Base-by-base conservation (phyloP, 2,888 invertebrate genomes). In the Polyommatus iphigenia region DNA sequence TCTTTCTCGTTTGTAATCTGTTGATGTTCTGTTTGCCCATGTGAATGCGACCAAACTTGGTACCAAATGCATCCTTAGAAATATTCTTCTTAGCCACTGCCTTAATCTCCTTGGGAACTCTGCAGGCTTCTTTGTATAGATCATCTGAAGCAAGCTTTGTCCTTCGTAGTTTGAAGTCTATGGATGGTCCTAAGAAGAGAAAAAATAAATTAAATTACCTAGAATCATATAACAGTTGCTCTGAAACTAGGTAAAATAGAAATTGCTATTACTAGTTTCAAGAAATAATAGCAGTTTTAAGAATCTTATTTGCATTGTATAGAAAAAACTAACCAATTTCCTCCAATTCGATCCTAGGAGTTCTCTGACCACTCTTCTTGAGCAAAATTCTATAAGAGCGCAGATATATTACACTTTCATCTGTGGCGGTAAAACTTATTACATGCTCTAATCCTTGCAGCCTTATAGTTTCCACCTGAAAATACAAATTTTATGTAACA, bases 371-470 rank as follows among this genome's bases (percentile, higher is more conserved):
- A 81, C 99, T 99, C 89, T 99, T 99, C 88, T 99, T 99, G 76
- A 99, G 89, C 76, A 95, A 85, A 81, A 98, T 96, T 90, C 97
- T 98, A 86, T 96, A 96, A 5, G 96, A 96, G 79, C 99, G 95
- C 83, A 99, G 88, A 80, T 96, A 95, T 80, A 99, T 96, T 83
- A 95, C 96, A 78, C 97, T 97, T 81, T 97, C 97, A 59, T 95
- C 94, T 3, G 96, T 95, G 4, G 97, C 97, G 62, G 98, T 98
- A 86, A 99, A 98, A 89, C 97, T 97, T 36, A 99, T 91, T 0
- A 97, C 97, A 93, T 99, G 98, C 87, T 99, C 99, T 80, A 99
- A 94, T 0, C 99, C 99, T 87, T 98, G 97, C 15, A 99, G 93
- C 80, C 99, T 95, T 75, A 99, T 96, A 73, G 97, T 96, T 78